phyloP scores from a whole-genome alignment of 1,140 invertebrate species.

The Venturia canescens region DNA sequence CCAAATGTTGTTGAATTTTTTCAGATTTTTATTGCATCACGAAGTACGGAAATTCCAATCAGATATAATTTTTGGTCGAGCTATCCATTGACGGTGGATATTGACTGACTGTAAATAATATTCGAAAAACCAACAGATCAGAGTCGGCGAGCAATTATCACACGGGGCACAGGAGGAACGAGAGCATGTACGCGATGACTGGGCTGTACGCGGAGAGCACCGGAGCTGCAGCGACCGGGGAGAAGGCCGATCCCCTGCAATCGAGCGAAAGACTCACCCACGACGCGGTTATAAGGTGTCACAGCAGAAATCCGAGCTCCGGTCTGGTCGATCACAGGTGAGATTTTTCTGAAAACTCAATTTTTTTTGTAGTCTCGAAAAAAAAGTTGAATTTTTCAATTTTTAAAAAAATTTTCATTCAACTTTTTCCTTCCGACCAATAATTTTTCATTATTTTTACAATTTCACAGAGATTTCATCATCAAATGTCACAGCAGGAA shows the following conservation, averaged over 20 bases:
- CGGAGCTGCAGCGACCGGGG: slow-evolving; percentile 64
- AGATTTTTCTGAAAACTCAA: too few species aligned
- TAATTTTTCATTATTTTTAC: too few species aligned
- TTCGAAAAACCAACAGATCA: slow-evolving; percentile 60
- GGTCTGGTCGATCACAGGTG: slow-evolving; percentile 83
- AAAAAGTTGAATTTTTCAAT: neutral
- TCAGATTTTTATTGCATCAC: too few species aligned
- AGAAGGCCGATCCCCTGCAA: slow-evolving; percentile 69
- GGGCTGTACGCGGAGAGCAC: slow-evolving; percentile 87
- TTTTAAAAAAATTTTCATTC: neutral
- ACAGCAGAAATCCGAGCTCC: slow-evolving; percentile 86
- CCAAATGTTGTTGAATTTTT: too few species aligned
- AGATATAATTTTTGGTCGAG: too few species aligned
- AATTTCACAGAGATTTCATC: slow-evolving; percentile 75
- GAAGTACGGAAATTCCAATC: too few species aligned
- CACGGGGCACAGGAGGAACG: slow-evolving; percentile 83
- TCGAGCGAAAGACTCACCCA: slow-evolving; percentile 73
- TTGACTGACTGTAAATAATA: neutral
- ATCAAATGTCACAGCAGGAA: slow-evolving; percentile 88
- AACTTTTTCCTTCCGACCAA: neutral
- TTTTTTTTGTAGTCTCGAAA: too few species aligned
- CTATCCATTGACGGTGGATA: too few species aligned
- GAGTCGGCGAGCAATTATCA: slow-evolving; percentile 75
- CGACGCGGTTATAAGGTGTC: slow-evolving; percentile 83
- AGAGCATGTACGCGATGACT: slow-evolving; percentile 92